phyloP scores from a whole-genome alignment of 2,113 vertebrate species.

The Syngnathoides biaculeatus region DNA sequence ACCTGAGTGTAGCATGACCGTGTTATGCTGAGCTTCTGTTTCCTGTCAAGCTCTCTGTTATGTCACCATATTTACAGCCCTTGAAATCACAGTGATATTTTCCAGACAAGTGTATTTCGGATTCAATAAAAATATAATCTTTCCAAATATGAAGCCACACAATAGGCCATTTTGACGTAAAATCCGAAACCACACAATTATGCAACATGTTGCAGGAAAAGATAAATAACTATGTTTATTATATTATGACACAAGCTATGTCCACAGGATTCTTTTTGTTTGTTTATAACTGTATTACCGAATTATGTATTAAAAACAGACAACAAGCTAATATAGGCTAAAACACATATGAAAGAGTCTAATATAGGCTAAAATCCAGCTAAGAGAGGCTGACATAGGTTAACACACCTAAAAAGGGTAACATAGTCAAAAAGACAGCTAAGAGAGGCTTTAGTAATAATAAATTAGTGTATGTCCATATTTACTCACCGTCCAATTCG shows the following conservation, averaged over 20 bases:
- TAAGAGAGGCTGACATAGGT: background rate
- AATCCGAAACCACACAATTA: background rate
- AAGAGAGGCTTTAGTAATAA: background rate
- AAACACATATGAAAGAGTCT: background rate
- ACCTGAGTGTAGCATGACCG: background rate
- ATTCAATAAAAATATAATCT: constrained; percentile 1
- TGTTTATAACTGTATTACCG: background rate
- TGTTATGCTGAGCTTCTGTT: background rate
- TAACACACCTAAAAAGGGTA: background rate
- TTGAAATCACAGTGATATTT: constrained; percentile 3
- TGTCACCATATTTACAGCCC: constrained; percentile 9
- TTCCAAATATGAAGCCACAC: background rate
- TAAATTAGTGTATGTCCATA: background rate
- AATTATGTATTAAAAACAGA: too few species aligned
- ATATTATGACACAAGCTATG: background rate
- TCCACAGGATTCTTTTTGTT: background rate
- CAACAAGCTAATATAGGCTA: too few species aligned
- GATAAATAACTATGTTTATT: background rate
- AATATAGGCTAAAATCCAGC: background rate
- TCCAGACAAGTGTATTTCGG: background rate
- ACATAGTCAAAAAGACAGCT: background rate
- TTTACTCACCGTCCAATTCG: constrained; percentile 82
- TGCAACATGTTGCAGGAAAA: background rate
- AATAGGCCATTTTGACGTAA: background rate
- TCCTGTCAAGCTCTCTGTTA: background rate